phyloP scores from a whole-genome alignment of 2,888 invertebrate species.

The Yponomeuta evonymella region DNA sequence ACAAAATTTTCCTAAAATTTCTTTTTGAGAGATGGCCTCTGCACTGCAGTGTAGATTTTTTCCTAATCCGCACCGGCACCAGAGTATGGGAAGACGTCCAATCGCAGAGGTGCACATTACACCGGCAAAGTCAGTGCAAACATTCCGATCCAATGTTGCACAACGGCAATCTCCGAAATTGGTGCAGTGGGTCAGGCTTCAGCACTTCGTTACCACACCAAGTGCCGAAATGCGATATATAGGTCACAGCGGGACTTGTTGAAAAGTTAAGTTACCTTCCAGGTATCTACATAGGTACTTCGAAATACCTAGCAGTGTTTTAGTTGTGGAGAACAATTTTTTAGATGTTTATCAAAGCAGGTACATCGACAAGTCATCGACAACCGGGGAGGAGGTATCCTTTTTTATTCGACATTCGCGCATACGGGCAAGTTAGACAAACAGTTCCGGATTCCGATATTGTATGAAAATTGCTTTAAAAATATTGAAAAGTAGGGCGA shows the following conservation, averaged over 20 bases:
- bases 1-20: too few species aligned
- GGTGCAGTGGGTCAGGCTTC: slow-evolving; percentile 17
- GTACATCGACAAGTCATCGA: too few species aligned
- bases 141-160: slow-evolving; percentile 3
- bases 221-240: slow-evolving; percentile 14
- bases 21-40: too few species aligned
- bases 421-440: too few species aligned
- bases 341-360: too few species aligned
- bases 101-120: background rate
- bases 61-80: too few species aligned
- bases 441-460: too few species aligned
- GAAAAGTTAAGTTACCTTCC: background rate
- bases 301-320: background rate
- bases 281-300: background rate
- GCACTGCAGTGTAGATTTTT: too few species aligned
- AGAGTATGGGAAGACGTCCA: background rate
- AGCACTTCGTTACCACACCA: slow-evolving; percentile 7
- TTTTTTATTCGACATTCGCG: too few species aligned
- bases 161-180: slow-evolving; percentile 12
- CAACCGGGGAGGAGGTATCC: too few species aligned
- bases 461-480: too few species aligned
- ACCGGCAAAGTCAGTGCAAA: slow-evolving; percentile 3
- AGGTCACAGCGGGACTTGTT: slow-evolving; percentile 7
- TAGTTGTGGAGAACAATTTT: background rate
- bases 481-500: too few species aligned